Percentiles rank a stretch among this genome's conserved stretches.
Evolutionary conservation across 23 tunicate species (phyloP).

Genomic region (Oikopleura dioica): DNA sequence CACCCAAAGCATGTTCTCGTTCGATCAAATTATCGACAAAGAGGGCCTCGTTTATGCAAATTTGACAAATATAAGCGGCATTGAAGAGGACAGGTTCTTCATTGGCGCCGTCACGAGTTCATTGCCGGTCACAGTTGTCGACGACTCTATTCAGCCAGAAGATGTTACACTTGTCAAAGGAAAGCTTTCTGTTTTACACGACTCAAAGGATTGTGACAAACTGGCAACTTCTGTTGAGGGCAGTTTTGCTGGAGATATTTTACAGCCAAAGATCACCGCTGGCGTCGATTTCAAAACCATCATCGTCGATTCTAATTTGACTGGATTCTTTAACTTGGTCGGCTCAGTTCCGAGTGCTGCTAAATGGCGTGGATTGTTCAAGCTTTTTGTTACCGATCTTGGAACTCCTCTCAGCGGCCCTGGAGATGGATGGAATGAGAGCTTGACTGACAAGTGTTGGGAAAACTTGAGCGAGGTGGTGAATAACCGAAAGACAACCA

Average conservation of each 20-base stretch:
- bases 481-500: no score
- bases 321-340: neutral
- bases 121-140: neutral
- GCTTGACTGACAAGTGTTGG: neutral
- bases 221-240: neutral
- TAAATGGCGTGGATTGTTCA: neutral
- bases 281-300: neutral
- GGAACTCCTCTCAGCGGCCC: neutral
- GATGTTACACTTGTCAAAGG: neutral
- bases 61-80: neutral
- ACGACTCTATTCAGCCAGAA: neutral
- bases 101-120: neutral
- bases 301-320: neutral
- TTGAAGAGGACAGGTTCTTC: neutral
- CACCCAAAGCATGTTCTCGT: neutral
- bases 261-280: neutral
- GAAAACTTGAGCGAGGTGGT: no score
- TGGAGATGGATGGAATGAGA: neutral
- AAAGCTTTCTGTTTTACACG: neutral
- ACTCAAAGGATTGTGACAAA: neutral
- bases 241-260: neutral
- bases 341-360: neutral
- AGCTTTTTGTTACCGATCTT: neutral
- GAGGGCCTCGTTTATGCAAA: neutral
- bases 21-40: neutral